phyloP scores from a whole-genome alignment of 2,113 vertebrate genomes.

The Corapipo altera region DNA sequence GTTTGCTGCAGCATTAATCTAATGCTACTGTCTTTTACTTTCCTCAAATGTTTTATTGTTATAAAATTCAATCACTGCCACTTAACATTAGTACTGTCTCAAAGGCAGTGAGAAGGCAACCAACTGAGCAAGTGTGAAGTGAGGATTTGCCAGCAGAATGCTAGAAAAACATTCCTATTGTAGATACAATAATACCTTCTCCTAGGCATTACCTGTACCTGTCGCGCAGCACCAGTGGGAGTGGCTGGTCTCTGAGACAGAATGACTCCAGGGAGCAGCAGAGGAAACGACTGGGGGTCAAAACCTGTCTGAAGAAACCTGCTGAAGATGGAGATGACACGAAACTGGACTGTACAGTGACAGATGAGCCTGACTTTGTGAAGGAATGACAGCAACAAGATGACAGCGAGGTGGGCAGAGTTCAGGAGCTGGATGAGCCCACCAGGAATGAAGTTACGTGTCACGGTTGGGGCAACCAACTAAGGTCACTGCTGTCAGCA shows the following conservation, averaged over 20 bases:
- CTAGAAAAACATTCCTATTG: background rate
- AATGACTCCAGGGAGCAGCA: background rate
- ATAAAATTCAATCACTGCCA: background rate
- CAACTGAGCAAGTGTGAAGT: background rate
- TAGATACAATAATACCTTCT: background rate
- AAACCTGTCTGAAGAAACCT: background rate
- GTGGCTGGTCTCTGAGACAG: background rate
- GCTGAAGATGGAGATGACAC: background rate
- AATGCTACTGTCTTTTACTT: background rate
- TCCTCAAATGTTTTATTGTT: background rate
- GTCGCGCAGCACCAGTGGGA: rapidly evolving
- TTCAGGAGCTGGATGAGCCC: background rate
- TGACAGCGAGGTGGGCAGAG: background rate
- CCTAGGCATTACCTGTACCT: too few relatives aligned
- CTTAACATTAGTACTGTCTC: background rate
- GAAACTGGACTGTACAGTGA: background rate
- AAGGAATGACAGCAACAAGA: background rate
- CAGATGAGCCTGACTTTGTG: background rate
- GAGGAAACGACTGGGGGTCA: background rate
- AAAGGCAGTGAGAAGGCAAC: background rate
- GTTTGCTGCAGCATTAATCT: background rate
- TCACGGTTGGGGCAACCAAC: background rate
- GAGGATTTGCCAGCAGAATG: background rate
- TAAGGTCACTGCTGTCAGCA: background rate
- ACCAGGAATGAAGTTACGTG: background rate